Evolutionary conservation across 2,888 invertebrate species (phyloP).

Genomic region (Hetaerina titia): DNA sequence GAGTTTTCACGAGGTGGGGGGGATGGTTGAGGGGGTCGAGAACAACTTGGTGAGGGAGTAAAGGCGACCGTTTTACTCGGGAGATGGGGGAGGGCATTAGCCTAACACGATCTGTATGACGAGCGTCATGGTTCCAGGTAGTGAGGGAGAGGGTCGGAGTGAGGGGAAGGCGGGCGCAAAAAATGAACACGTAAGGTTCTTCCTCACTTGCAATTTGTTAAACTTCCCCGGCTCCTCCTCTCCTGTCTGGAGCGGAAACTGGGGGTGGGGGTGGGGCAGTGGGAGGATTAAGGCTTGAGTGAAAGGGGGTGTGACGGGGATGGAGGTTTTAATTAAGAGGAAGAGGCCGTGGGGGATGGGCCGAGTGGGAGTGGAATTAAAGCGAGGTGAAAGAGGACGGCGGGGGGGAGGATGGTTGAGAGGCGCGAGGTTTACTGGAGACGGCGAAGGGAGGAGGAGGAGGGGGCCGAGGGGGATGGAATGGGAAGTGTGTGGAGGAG

Average conservation of each 20-base stretch:
- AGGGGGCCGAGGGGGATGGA: neutral
- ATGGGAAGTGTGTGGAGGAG: neutral
- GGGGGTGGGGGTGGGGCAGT: neutral
- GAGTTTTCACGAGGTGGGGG: neutral
- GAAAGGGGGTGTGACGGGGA: neutral
- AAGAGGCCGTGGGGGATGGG: neutral
- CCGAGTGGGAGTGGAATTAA: neutral
- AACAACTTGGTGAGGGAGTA: neutral
- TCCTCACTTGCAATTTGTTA: conserved; percentile 4
- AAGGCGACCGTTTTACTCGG: neutral
- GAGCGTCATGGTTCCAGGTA: conserved; percentile 9
- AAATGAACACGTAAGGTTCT: conserved; percentile 3
- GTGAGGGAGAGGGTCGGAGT: neutral
- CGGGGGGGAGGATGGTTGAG: neutral
- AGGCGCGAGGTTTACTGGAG: neutral
- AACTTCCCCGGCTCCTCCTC: conserved; percentile 8
- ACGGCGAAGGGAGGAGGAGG: too few species aligned
- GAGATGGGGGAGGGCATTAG: neutral
- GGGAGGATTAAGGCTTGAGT: neutral
- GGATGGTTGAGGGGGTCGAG: neutral
- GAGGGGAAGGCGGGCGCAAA: neutral
- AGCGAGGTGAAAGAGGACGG: neutral
- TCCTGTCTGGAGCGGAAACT: neutral
- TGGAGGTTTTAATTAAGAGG: conserved; percentile 17
- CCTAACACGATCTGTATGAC: neutral